Evolutionary conservation across 1,140 invertebrate genomes (phyloP), one percentile per base, ranked within the genome.

Genomic region (Eumaeus atala): DNA sequence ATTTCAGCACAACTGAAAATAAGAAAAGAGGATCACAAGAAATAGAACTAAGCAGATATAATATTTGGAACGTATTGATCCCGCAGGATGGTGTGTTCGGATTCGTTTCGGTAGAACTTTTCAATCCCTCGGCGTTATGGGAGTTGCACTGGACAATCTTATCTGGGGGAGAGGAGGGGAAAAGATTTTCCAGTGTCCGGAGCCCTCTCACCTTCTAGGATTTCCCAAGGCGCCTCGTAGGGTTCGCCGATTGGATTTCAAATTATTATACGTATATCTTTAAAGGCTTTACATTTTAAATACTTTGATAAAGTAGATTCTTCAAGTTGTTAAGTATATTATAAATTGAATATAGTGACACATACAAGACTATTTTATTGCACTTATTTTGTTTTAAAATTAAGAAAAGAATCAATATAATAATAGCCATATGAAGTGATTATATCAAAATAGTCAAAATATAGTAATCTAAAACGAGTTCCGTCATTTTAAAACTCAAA

Each of bases 111-210:
- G 73, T 75, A 56, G 65, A 84, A 86, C 64, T 86, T 83, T 84
- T 75, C 77, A 79, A 84, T 83, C 80, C 83, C 80, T 83, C 70
- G 72, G 80, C 71, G 79, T 82, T 81, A 68, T 70, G 83, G 80
- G 80, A 83, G 74, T 84, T 84, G 78, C 78, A 79, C 70, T 82
- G 77, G 83, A 84, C 83, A 83, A 86, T 86, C 76, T 83, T 84
- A 84, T 86, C 83, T 77, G 71, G 65, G 67, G 58, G 66, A 63
- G 58, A 56, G 63, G 35, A 49, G 67, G 70, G 74, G 70, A 64
- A 28, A 71, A 81, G 77, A 86, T 86, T 86, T 84, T 81, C 81
- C 74, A 82, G 59, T 82, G 77, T 78, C 80, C 83, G 72, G 62
- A 58, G 65, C 67, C 66, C 70, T 81, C 78, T 78, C 77, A 81